Evolutionary conservation across 2,797 vertebrate genomes (phyloP).

Genomic region (Trichosurus vulpecula): DNA sequence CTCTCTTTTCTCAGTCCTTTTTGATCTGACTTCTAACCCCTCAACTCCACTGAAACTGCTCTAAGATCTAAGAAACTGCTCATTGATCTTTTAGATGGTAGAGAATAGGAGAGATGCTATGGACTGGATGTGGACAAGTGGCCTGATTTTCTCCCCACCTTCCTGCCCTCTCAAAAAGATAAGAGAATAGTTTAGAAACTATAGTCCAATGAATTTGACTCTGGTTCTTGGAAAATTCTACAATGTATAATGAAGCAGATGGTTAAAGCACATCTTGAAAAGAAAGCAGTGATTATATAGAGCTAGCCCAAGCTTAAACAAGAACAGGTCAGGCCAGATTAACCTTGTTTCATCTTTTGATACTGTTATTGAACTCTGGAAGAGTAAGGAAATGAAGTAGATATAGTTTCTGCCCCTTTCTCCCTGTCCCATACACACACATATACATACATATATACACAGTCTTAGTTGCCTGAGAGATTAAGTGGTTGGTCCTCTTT

Average conservation of each 20-base stretch:
- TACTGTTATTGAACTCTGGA: background rate
- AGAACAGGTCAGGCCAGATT: background rate
- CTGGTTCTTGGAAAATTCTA: background rate
- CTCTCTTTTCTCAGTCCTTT: background rate
- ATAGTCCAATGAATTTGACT: background rate
- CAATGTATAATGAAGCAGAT: background rate
- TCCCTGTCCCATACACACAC: background rate
- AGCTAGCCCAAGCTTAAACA: background rate
- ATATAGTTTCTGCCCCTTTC: background rate
- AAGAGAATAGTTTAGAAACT: background rate
- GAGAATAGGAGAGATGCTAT: background rate
- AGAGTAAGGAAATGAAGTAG: background rate
- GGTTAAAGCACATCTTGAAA: background rate
- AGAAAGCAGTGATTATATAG: background rate
- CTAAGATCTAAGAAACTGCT: background rate
- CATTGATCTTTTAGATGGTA: background rate
- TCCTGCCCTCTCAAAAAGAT: background rate
- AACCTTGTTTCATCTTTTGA: background rate
- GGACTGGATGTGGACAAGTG: background rate
- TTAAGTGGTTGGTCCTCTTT: background rate
- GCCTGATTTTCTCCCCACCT: background rate
- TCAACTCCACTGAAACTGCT: background rate
- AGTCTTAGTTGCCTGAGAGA: background rate
- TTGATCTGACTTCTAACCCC: background rate
- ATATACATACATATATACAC: background rate